Conservation (phyloP, 2,797 vertebrate species). For the Catharus ustulatus region DNA sequence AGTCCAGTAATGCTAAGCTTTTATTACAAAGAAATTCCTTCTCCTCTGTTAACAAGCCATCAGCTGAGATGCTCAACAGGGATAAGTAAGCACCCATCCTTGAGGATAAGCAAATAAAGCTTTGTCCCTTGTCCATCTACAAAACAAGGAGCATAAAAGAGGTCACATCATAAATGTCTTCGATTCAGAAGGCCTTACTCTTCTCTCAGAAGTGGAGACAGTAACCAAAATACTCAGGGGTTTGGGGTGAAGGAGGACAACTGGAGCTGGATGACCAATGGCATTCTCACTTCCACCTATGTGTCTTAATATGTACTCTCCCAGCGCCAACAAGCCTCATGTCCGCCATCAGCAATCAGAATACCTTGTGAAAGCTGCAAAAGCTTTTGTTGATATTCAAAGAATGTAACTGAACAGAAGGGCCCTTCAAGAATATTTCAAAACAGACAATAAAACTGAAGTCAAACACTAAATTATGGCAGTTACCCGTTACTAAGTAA, state of each 20-base stretch:
- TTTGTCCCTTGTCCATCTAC: neutral
- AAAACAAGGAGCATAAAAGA: neutral
- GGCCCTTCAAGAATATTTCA: neutral
- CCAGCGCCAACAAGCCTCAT: neutral
- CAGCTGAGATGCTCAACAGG: neutral
- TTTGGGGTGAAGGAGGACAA: neutral
- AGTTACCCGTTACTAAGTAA: neutral
- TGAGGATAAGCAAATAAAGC: neutral
- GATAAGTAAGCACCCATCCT: neutral
- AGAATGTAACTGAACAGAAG: neutral
- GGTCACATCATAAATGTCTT: neutral
- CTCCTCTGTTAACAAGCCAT: neutral
- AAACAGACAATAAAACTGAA: neutral
- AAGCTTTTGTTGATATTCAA: neutral
- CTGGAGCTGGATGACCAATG: neutral
- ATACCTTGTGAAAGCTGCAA: neutral
- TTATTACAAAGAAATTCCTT: neutral
- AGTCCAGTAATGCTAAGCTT: neutral
- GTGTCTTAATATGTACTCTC: fast-evolving
- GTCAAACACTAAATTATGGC: neutral
- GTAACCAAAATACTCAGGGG: neutral
- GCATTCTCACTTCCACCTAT: neutral
- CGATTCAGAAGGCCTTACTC: neutral
- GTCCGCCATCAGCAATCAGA: neutral
- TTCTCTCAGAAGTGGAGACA: neutral